A percentile compares a stretch with the other conserved stretches of the same genome.
Conservation (phyloP, 1,140 invertebrate genomes). For the Tetramorium parvispinum region DNA sequence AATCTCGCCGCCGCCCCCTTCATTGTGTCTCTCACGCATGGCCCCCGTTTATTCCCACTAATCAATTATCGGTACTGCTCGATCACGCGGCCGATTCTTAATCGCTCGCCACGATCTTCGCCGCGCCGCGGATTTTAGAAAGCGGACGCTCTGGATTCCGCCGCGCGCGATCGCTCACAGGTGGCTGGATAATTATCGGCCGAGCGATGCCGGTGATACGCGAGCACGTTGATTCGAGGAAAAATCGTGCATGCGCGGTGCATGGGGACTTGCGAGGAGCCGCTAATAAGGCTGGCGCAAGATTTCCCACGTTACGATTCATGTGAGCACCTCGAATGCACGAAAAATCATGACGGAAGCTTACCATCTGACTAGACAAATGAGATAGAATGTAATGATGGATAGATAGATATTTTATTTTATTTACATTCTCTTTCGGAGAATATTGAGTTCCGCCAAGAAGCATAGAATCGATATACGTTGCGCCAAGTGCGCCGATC, state of each 20-base stretch:
- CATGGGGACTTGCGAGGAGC: background rate
- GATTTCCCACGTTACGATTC: slow-evolving; percentile 29
- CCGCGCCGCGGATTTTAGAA: slow-evolving; percentile 54
- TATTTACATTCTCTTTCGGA: background rate
- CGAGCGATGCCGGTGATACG: slow-evolving; percentile 35
- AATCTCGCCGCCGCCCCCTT: slow-evolving; percentile 42
- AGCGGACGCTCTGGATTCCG: slow-evolving; percentile 61
- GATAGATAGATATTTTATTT: background rate
- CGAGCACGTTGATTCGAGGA: slow-evolving; percentile 17
- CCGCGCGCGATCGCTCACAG: slow-evolving; percentile 42
- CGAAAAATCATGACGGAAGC: slow-evolving; percentile 32
- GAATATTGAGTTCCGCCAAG: background rate
- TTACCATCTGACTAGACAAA: background rate
- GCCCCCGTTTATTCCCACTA: slow-evolving; percentile 40
- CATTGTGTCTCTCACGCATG: slow-evolving; percentile 38
- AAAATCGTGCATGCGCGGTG: slow-evolving; percentile 24
- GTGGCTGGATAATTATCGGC: slow-evolving; percentile 58
- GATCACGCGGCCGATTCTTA: slow-evolving; percentile 50
- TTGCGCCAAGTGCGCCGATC: background rate
- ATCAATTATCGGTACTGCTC: slow-evolving; percentile 60
- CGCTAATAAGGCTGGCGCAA: slow-evolving; percentile 26
- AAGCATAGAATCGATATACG: background rate
- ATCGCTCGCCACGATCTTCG: slow-evolving; percentile 57
- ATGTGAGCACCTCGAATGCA: background rate
- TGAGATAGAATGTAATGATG: slow-evolving; percentile 1